These are phyloP conservation scores for Hymenopus coronatus DNA, from an alignment of 2,888 invertebrate genomes.

Conservation along the genomic window DNA sequence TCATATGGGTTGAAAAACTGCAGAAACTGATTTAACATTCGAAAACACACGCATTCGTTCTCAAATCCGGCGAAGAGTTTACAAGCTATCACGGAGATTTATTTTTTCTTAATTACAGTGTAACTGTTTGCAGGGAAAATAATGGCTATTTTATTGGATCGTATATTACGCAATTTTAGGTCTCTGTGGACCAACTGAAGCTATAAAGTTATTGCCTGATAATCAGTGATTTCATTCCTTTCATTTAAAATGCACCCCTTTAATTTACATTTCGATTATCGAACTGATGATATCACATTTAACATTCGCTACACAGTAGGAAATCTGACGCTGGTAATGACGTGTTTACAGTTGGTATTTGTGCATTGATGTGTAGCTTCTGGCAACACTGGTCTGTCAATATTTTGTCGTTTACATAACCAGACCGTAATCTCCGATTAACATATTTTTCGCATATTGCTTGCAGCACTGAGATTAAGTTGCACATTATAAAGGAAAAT, in stretches of 20 bases:
- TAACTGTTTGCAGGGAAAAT: neutral
- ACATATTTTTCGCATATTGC: neutral
- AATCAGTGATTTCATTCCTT: neutral
- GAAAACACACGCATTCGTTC: too few relatives aligned
- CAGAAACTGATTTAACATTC: too few relatives aligned
- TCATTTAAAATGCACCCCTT: neutral
- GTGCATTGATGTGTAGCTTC: neutral
- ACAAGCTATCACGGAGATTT: neutral
- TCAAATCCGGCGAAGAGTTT: neutral
- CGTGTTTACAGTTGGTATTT: neutral
- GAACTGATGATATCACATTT: neutral
- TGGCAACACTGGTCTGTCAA: neutral
- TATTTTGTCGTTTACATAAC: neutral
- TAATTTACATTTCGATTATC: neutral
- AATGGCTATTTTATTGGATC: neutral
- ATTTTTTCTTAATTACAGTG: neutral
- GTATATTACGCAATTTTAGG: neutral
- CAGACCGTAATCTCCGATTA: neutral
- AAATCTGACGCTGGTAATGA: neutral
- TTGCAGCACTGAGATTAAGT: too few relatives aligned
- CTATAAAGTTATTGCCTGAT: neutral
- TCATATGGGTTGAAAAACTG: too few relatives aligned
- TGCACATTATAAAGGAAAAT: too few relatives aligned
- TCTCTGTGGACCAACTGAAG: neutral
- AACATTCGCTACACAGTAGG: neutral